These are phyloP conservation scores for Acleris laterana DNA, from an alignment of 2,888 invertebrate genomes.

Conservation along the genomic window DNA sequence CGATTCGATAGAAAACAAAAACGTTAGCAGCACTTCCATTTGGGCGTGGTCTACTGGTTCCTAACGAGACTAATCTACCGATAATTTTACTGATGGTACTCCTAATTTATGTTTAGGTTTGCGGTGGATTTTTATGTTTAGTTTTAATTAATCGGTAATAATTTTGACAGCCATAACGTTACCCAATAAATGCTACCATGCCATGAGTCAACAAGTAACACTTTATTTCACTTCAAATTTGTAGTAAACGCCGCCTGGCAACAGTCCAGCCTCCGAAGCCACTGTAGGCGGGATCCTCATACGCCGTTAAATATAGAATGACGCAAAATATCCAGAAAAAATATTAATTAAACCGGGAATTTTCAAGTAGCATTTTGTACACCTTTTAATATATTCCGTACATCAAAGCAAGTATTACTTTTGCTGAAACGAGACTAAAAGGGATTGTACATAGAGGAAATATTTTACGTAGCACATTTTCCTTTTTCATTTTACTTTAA, in stretches of 20 bases:
- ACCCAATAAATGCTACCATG: slow-evolving; percentile 13
- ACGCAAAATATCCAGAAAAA: slow-evolving; percentile 4
- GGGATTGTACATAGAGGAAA: background rate
- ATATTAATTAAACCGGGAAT: background rate
- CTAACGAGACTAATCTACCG: too few species aligned
- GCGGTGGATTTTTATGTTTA: too few species aligned
- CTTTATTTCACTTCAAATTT: slow-evolving; percentile 51
- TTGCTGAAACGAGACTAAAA: slow-evolving; percentile 4
- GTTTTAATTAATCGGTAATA: background rate
- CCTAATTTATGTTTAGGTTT: too few species aligned
- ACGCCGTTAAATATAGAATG: background rate
- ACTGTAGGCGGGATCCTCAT: background rate
- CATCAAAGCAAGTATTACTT: slow-evolving; percentile 14
- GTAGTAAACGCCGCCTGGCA: slow-evolving; percentile 56
- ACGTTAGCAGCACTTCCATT: too few species aligned
- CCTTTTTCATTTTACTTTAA: too few species aligned
- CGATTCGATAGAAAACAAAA: too few species aligned
- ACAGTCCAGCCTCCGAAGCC: slow-evolving; percentile 51
- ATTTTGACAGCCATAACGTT: background rate
- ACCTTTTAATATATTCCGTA: background rate
- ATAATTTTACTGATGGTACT: too few species aligned
- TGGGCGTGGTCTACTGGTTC: too few species aligned
- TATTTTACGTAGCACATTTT: background rate
- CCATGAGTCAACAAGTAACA: slow-evolving; percentile 36
- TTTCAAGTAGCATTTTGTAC: slow-evolving; percentile 1